Evolutionary conservation across 1,140 invertebrate species (phyloP).

Genomic region (Heliothis subflexa): DNA sequence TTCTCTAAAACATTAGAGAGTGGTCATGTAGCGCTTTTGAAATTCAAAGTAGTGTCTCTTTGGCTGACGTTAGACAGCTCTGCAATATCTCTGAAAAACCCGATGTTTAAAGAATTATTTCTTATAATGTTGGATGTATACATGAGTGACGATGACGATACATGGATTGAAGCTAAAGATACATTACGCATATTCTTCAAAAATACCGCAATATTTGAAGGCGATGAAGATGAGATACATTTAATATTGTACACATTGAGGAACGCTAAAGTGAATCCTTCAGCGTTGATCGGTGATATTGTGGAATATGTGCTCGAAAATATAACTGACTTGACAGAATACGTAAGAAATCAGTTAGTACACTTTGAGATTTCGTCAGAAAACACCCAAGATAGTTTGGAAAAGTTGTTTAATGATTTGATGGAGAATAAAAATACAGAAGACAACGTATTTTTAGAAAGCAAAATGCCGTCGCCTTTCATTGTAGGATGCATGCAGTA

Average conservation of each 20-base stretch:
- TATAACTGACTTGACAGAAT: constrained; percentile 66
- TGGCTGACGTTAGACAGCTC: constrained; percentile 87
- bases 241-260: constrained; percentile 88
- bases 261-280: constrained; percentile 65
- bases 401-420: constrained; percentile 79
- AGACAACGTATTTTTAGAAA: constrained; percentile 74
- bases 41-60: constrained; percentile 89
- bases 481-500: constrained; percentile 79
- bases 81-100: constrained; percentile 86
- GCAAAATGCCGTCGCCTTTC: constrained; percentile 78
- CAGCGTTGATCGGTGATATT: constrained; percentile 72
- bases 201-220: constrained; percentile 88
- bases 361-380: constrained; percentile 72
- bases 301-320: constrained; percentile 75
- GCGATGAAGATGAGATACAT: constrained; percentile 88
- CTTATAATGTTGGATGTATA: constrained; percentile 87
- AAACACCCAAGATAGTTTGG: constrained; percentile 65
- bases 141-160: constrained; percentile 79
- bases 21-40: constrained; percentile 83
- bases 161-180: constrained; percentile 76
- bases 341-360: constrained; percentile 69
- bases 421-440: constrained; percentile 70
- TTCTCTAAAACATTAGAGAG: constrained; percentile 70
- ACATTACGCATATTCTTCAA: constrained; percentile 87
- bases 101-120: constrained; percentile 87